Conservation (phyloP, 2,113 vertebrate species). For the Dromaius novaehollandiae region DNA sequence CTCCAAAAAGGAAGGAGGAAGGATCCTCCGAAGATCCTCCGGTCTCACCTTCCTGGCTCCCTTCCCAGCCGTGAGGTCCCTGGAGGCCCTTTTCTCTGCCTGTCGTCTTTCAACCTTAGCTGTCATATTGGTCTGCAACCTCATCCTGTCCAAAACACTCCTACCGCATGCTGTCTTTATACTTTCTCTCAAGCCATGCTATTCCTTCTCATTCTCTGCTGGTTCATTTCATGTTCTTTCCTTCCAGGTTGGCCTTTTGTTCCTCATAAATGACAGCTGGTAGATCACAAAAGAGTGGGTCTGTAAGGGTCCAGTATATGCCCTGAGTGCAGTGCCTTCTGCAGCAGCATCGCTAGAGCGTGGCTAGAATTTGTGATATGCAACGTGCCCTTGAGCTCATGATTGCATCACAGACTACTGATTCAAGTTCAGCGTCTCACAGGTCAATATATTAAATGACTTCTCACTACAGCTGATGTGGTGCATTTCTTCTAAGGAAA, state of each 20-base stretch:
- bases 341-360: accelerated
- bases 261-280: not conserved
- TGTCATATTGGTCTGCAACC: not conserved
- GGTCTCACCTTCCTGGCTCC: not conserved
- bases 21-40: too few species aligned
- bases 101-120: not conserved
- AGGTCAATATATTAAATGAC: not conserved
- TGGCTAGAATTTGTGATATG: not conserved
- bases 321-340: accelerated
- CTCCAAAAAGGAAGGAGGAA: not conserved
- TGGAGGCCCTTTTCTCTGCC: not conserved
- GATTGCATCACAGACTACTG: accelerated
- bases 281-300: accelerated
- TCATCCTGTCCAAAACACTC: not conserved
- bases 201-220: not conserved
- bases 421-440: not conserved
- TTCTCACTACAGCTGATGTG: not conserved
- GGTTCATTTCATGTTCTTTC: not conserved
- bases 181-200: accelerated
- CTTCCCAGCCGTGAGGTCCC: not conserved
- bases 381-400: not conserved
- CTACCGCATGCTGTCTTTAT: not conserved
- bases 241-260: not conserved
- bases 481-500: not conserved
- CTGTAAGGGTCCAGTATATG: not conserved